A percentile compares a stretch with the other conserved stretches of the same genome.
Evolutionary conservation across 2,113 vertebrate species (phyloP).

Genomic region (Patagioenas fasciata): DNA sequence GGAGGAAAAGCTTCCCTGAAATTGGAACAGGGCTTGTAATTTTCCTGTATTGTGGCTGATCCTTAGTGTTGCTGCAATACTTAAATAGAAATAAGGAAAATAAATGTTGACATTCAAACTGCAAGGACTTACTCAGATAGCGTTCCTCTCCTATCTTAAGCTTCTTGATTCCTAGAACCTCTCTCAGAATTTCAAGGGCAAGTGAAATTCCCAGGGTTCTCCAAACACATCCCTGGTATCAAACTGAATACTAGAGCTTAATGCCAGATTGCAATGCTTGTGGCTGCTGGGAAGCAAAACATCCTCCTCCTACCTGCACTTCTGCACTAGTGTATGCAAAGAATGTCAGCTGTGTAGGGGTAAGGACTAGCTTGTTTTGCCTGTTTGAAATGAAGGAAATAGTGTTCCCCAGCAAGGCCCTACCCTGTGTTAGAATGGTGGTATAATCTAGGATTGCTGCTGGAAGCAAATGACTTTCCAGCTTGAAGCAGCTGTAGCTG

Average conservation of each 20-base stretch:
- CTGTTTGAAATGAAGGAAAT: not conserved
- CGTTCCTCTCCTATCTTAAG: not conserved
- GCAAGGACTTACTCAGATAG: not conserved
- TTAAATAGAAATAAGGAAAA: slow-evolving; percentile 5
- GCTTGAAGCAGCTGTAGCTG: not conserved
- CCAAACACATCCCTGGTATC: not conserved
- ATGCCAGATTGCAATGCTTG: not conserved
- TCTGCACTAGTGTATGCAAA: not conserved
- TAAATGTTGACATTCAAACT: not conserved
- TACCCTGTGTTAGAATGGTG: not conserved
- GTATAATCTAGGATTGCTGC: not conserved
- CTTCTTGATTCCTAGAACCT: not conserved
- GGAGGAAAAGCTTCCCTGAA: not conserved
- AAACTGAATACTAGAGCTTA: not conserved
- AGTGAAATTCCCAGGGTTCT: not conserved
- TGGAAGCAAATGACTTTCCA: not conserved
- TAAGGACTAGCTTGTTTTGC: not conserved
- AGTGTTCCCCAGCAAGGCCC: not conserved
- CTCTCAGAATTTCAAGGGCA: not conserved
- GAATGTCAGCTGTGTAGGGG: not conserved
- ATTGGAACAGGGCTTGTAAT: not conserved
- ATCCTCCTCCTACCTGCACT: not conserved
- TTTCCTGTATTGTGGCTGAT: not conserved
- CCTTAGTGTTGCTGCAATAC: not conserved
- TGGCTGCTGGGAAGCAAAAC: not conserved